phyloP scores from a whole-genome alignment of 2,888 invertebrate species.

The Seira ritae region DNA sequence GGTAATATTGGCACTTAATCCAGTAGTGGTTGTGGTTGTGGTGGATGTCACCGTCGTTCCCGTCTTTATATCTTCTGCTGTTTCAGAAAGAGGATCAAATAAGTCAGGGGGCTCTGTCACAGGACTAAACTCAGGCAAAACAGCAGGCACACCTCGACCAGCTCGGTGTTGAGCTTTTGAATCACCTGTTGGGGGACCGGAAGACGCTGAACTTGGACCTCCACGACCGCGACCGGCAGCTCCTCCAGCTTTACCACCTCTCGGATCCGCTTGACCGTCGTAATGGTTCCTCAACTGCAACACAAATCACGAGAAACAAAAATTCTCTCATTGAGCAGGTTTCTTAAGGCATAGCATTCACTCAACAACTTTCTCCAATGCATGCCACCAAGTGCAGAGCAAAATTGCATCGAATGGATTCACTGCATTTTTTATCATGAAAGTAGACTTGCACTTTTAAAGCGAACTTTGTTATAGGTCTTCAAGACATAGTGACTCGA shows the following conservation, averaged over 20 bases:
- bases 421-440: constrained; percentile 16
- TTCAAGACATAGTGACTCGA: too few relatives aligned
- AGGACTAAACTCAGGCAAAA: constrained; percentile 76
- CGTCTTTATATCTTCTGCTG: constrained; percentile 57
- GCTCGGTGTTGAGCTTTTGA: constrained; percentile 72
- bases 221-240: constrained; percentile 66
- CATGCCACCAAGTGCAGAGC: constrained; percentile 65
- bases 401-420: constrained; percentile 29
- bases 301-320: constrained; percentile 29
- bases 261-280: constrained; percentile 78
- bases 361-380: constrained; percentile 41
- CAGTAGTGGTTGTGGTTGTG: constrained; percentile 60
- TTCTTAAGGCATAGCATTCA: neutral
- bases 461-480: neutral
- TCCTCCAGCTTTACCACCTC: constrained; percentile 80
- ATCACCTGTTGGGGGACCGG: constrained; percentile 46
- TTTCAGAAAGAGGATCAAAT: constrained; percentile 56
- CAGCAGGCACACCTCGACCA: constrained; percentile 78
- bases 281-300: constrained; percentile 72
- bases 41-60: constrained; percentile 53
- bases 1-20: constrained; percentile 71
- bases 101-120: constrained; percentile 62
- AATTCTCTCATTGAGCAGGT: neutral
- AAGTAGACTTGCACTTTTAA: neutral
- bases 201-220: constrained; percentile 52